Percentiles rank a stretch among this genome's conserved stretches.
phyloP scores from a whole-genome alignment of 1,140 invertebrate genomes.

The Drosophila subpulchrella region DNA sequence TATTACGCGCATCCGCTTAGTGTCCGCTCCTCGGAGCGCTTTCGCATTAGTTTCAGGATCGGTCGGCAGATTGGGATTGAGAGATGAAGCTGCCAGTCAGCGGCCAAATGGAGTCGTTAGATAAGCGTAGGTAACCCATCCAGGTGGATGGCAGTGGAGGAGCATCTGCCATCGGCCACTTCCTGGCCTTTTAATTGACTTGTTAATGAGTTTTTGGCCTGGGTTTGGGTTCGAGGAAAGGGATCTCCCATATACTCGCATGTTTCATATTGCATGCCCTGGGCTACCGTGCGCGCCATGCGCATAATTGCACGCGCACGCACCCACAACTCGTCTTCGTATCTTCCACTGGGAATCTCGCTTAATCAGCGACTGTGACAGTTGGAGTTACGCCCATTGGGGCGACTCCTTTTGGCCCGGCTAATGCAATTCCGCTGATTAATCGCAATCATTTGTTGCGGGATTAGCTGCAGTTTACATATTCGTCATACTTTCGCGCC shows the following conservation, averaged over 20 bases:
- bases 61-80: constrained; percentile 20
- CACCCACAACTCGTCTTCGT: constrained; percentile 61
- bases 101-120: constrained; percentile 74
- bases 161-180: constrained; percentile 50
- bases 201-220: constrained; percentile 62
- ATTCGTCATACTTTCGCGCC: constrained; percentile 81
- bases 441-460: constrained; percentile 82
- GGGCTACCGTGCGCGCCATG: constrained; percentile 34
- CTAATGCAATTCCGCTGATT: constrained; percentile 81
- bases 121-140: constrained; percentile 49
- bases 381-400: constrained; percentile 64
- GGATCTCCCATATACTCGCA: neutral
- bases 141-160: constrained; percentile 11
- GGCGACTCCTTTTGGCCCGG: constrained; percentile 32
- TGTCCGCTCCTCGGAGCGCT: constrained; percentile 29
- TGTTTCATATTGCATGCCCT: constrained; percentile 8
- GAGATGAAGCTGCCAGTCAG: constrained; percentile 32
- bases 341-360: constrained; percentile 37
- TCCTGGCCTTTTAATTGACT: constrained; percentile 79
- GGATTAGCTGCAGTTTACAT: constrained; percentile 78
- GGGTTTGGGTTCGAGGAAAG: constrained; percentile 4
- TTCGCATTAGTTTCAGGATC: constrained; percentile 26
- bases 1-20: constrained; percentile 83
- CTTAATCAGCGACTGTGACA: constrained; percentile 79
- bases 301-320: constrained; percentile 72